Conservation (phyloP, 2,797 vertebrate species). For the Melanotaenia maccullochi region DNA sequence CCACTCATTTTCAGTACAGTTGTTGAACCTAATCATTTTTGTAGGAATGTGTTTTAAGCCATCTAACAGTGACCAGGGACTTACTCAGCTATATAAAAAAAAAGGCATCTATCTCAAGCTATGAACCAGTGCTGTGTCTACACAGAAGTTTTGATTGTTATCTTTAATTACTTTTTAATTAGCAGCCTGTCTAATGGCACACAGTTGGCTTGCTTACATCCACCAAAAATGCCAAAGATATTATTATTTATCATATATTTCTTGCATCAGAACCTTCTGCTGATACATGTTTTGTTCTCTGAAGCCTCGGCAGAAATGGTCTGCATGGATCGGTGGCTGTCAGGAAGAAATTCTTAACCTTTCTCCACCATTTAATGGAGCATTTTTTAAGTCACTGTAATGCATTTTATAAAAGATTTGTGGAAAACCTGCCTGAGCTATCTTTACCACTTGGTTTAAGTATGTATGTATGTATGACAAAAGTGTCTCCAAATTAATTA, state of each 20-base stretch:
- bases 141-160: background rate
- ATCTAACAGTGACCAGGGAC: background rate
- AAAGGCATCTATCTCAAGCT: no score
- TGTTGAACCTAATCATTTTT: background rate
- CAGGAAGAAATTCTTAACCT: background rate
- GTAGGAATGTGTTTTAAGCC: background rate
- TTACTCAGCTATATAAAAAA: background rate
- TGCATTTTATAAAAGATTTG: no score
- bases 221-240: background rate
- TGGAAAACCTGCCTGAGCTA: no score
- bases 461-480: no score
- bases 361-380: background rate
- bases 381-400: no score
- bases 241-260: background rate
- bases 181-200: background rate
- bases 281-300: background rate
- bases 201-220: background rate
- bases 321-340: background rate
- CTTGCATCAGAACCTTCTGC: background rate
- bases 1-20: background rate
- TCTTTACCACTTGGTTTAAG: no score
- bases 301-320: background rate
- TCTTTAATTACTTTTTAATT: background rate
- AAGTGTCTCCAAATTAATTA: no score
- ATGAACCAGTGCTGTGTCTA: background rate